A percentile compares a stretch with the other conserved stretches of the same genome.
phyloP scores from a whole-genome alignment of 2,797 vertebrate species.

The Linurgus olivaceus region DNA sequence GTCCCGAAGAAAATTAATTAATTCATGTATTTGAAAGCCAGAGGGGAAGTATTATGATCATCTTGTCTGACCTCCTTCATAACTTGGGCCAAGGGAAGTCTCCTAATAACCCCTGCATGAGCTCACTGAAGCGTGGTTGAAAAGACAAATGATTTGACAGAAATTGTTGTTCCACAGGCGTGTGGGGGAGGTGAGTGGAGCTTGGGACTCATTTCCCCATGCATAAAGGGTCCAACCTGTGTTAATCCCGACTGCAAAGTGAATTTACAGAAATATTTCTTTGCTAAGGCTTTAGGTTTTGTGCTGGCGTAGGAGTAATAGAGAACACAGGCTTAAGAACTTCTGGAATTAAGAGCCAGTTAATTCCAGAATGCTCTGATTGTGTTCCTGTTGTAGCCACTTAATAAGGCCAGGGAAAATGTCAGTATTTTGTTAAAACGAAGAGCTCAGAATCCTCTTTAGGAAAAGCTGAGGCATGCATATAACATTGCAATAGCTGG shows the following conservation, averaged over 20 bases:
- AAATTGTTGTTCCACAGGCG: background rate
- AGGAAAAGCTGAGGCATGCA: conserved; percentile 62
- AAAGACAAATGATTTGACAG: conserved; percentile 20
- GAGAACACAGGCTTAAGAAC: background rate
- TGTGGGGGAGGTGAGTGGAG: background rate
- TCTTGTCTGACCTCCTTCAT: conserved; percentile 1
- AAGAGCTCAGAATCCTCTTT: conserved; percentile 69
- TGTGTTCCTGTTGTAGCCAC: conserved; percentile 42
- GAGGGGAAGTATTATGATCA: background rate
- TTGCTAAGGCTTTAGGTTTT: conserved; percentile 6
- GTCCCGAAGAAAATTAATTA: conserved; percentile 28
- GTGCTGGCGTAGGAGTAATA: background rate
- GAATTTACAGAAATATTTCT: conserved; percentile 16
- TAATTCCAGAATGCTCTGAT: conserved; percentile 51
- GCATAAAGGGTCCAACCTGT: background rate
- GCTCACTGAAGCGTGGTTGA: background rate
- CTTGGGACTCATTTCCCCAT: background rate
- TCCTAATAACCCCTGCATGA: background rate
- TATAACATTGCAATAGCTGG: conserved; percentile 24
- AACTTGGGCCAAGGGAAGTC: background rate
- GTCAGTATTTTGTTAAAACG: conserved; percentile 56
- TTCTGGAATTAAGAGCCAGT: conserved; percentile 56
- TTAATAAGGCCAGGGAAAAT: conserved; percentile 50
- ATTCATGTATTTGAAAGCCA: background rate
- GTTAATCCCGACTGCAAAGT: conserved; percentile 4